Base-by-base conservation (phyloP, 1,140 invertebrate species). In the Zeugodacus cucurbitae region DNA sequence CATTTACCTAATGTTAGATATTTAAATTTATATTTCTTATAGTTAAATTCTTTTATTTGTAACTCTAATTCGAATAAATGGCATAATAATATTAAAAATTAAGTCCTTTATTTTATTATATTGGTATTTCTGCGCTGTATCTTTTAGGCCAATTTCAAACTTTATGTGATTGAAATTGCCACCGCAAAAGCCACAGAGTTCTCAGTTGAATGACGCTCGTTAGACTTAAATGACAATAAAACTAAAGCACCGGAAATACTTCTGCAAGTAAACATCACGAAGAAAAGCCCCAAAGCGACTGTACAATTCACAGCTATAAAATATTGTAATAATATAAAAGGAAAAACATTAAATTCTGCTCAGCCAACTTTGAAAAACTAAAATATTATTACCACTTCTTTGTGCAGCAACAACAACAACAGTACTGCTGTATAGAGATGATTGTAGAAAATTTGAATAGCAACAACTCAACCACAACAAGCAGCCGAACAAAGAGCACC, bases 371-470 rank as follows among this genome's bases (percentile, higher is more conserved):
- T 22, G 34, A 22, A 41, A 74, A 70, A 70, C 29, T 70, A 32
- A 64, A 67, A 67, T 67, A 67, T 67, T 67, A 67, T 67, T 67
- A 17, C 64, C 64, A 67, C 22, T 74, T 74, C 32, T 34, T 17
- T 32, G 34, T 20, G 34, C 32, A 64, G 14, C 48, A 54, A 54
- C 14, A 54, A 54, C 48, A 54, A 54, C 14, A 54, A 54, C 3
- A 54, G 5, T 54, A 54, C 7, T 6, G 6, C 17, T 32, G 10
- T 29, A 17, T 10, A 70, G 29, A 34, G 14, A 37, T 37, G 10
- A 74, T 74, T 74, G 67, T 74, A 20, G 67, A 54, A 26, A 41
- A 41, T 74, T 74, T 74, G 67, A 74, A 74, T 74, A 74, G 6
- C 67, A 37, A 62, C 22, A 54, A 54, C 48, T 17, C 20, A 54